Evolutionary conservation across 2,113 vertebrate species (phyloP).

Genomic region (Mobula hypostoma): DNA sequence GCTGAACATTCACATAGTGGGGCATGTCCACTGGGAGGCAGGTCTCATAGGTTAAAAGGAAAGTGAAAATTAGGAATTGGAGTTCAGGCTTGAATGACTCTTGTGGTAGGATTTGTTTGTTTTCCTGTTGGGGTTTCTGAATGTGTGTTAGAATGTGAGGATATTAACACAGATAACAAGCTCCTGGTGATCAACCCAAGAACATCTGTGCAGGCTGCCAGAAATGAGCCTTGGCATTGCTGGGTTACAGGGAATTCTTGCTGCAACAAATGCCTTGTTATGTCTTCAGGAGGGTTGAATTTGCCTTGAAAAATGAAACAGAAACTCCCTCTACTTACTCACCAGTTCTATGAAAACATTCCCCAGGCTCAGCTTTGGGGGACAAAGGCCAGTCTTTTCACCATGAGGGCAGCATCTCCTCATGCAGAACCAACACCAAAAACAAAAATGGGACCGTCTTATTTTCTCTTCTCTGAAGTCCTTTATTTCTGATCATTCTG

Average conservation of each 20-base stretch:
- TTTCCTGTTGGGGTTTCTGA: not conserved
- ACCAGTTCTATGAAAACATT: no score
- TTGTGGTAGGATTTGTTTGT: not conserved
- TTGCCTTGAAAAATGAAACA: not conserved
- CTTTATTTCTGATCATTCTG: no score
- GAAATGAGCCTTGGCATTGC: not conserved
- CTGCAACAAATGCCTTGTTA: not conserved
- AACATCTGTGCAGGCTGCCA: not conserved
- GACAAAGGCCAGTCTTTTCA: no score
- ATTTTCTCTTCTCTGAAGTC: no score
- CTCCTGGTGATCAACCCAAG: not conserved
- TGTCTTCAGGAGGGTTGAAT: not conserved
- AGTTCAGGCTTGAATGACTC: not conserved
- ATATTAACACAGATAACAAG: not conserved
- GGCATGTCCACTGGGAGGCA: not conserved
- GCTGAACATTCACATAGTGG: not conserved
- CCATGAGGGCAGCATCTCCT: no score
- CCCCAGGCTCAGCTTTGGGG: no score
- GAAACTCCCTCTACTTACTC: not conserved
- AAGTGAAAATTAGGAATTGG: not conserved
- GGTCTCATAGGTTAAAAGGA: no score
- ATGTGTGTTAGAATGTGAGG: not conserved
- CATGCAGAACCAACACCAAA: no score
- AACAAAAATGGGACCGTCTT: no score
- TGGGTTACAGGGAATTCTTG: not conserved